Evolutionary conservation across 2,888 invertebrate species (phyloP), one percentile per base, ranked within the genome.

Genomic region (Synanthedon tipuliformis): DNA sequence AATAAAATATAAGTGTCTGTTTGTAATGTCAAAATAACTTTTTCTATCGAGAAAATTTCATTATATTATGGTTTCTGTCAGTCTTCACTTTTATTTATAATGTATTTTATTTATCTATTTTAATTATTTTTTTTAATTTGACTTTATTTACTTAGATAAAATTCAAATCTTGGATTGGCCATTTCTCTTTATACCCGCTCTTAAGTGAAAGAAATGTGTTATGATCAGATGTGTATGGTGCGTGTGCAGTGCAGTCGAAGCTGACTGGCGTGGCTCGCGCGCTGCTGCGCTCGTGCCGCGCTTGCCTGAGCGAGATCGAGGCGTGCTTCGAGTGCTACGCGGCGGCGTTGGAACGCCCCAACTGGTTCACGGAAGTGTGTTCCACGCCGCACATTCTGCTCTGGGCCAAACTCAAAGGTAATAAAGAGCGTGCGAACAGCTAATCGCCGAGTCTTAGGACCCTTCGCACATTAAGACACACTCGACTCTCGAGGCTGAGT

Each of bases 331-430:
- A 96, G 70, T 98, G 98, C 75, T 98, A 97, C 79, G 86, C 91
- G 50, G 96, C 96, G 4, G 95, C 95, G 69, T 92, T 93, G 0
- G 90, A 93, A 41, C 89, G 91, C 52, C 91, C 93, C 55, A 90
- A 92, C 1, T 98, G 97, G 97, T 98, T 98, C 80, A 92, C 95
- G 0, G 95, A 96, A 69, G 95, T 96, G 2, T 98, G 98, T 81
- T 92, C 93, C 18, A 92, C 92, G 54, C 97, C 97, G 0, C 98
- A 98, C 83, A 86, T 95, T 13, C 79, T 98, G 54, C 92, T 98
- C 1, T 99, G 98, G 98, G 98, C 98, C 0, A 97, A 98, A 75
- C 87, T 98, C 11, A 97, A 97, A 87, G 98, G 92, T 78, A 66
- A 41, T 18, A 15, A 41, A 41, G 2, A 23, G 23, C 23, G 23